Evolutionary conservation across 2,888 invertebrate species (phyloP).

Genomic region (Neocrepidodera transversa): DNA sequence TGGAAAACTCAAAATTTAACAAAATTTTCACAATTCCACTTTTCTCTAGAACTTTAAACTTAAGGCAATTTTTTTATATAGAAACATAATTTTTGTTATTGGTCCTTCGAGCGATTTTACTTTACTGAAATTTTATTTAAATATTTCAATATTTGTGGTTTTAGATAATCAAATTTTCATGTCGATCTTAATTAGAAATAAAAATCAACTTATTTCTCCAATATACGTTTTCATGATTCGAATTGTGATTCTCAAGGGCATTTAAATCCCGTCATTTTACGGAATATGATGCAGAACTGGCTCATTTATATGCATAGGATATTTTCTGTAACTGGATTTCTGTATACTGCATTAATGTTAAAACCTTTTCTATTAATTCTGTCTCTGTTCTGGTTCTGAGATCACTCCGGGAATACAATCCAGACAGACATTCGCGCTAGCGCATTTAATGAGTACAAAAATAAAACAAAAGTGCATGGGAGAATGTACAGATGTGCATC

Average conservation of each 20-base stretch:
- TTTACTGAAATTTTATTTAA: too few species aligned
- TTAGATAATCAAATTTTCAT: too few species aligned
- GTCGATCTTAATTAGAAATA: neutral
- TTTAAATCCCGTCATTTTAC: conserved; percentile 39
- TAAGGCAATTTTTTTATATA: too few species aligned
- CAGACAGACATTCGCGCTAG: conserved; percentile 21
- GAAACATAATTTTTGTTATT: too few species aligned
- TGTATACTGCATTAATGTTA: conserved; percentile 40
- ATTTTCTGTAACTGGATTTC: conserved; percentile 48
- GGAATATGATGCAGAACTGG: conserved; percentile 40
- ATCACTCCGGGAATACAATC: conserved; percentile 24
- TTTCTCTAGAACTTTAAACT: too few species aligned
- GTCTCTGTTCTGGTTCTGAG: conserved; percentile 12
- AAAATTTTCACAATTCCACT: too few species aligned
- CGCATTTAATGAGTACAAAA: conserved; percentile 23
- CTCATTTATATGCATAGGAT: conserved; percentile 52
- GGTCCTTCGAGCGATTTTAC: too few species aligned
- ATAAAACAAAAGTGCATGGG: conserved; percentile 16
- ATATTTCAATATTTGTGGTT: too few species aligned
- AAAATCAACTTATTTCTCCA: neutral
- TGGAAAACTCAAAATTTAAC: too few species aligned
- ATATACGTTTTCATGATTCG: conserved; percentile 5
- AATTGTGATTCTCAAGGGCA: conserved; percentile 21
- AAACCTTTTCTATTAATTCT: conserved; percentile 37
- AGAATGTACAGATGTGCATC: conserved; percentile 24